Conservation (phyloP, 2,113 vertebrate species). For the Pristiophorus japonicus region DNA sequence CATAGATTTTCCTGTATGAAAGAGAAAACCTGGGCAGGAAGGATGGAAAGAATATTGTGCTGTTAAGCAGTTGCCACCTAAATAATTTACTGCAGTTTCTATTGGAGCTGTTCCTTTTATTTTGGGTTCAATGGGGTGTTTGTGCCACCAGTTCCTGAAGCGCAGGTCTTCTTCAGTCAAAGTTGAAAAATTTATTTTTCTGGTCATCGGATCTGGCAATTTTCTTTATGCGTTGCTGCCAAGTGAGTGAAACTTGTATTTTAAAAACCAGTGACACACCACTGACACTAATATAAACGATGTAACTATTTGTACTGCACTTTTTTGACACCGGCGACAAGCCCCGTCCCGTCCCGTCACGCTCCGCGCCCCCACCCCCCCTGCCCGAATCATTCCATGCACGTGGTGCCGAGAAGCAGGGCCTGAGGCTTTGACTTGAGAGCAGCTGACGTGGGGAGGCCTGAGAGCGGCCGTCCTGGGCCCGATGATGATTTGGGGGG, state of each 20-base stretch:
- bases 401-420: too few species aligned
- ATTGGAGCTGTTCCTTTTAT: neutral
- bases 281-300: neutral
- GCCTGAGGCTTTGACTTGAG: too few species aligned
- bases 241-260: neutral
- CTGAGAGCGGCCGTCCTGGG: too few species aligned
- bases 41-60: neutral
- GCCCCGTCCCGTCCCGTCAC: too few species aligned
- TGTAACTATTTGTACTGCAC: too few species aligned
- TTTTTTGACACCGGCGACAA: too few species aligned
- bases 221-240: neutral
- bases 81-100: neutral
- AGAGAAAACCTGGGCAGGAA: neutral
- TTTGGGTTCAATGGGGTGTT: neutral
- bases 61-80: neutral
- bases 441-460: too few species aligned
- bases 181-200: neutral
- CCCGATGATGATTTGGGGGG: too few species aligned
- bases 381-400: too few species aligned
- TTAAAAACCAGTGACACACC: neutral
- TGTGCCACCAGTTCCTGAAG: neutral
- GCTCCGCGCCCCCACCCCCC: too few species aligned
- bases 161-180: neutral
- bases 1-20: neutral
- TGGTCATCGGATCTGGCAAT: neutral